A percentile compares a stretch with the other conserved stretches of the same genome.
Conservation (phyloP, 2,888 invertebrate genomes). For the Coenonympha glycerion region DNA sequence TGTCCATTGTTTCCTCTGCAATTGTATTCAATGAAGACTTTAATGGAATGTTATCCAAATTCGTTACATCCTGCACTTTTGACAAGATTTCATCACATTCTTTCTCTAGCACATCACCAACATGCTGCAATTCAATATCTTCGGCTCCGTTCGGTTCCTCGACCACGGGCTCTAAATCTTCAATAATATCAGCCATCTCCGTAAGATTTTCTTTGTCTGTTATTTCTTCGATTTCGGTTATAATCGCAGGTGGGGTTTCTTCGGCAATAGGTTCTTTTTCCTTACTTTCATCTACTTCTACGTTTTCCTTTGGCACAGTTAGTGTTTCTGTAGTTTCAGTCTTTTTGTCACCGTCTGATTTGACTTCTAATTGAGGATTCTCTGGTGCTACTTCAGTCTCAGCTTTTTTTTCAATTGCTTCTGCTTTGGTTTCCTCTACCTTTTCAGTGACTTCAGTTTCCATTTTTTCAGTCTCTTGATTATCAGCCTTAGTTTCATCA, state of each 20-base stretch:
- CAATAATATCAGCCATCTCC: conserved; percentile 50
- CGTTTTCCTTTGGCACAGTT: conserved; percentile 40
- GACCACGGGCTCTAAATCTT: conserved; percentile 53
- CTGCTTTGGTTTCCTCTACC: conserved; percentile 34
- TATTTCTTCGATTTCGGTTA: conserved; percentile 58
- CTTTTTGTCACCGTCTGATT: conserved; percentile 9
- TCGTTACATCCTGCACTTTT: conserved; percentile 67
- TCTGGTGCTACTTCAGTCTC: conserved; percentile 15
- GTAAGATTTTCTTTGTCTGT: conserved; percentile 45
- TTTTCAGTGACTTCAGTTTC: conserved; percentile 31
- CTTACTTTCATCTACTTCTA: conserved; percentile 30
- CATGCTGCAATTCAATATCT: conserved; percentile 61
- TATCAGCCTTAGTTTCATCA: conserved; percentile 42
- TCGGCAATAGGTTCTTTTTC: conserved; percentile 34
- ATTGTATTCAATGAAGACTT: conserved; percentile 59
- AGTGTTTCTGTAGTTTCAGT: conserved; percentile 20
- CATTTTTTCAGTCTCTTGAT: conserved; percentile 49
- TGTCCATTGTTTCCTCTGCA: conserved; percentile 59
- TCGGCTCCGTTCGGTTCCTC: conserved; percentile 51
- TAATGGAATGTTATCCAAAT: conserved; percentile 56
- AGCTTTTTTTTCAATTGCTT: conserved; percentile 6
- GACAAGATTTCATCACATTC: conserved; percentile 70
- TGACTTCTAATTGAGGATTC: conserved; percentile 10
- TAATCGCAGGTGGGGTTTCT: conserved; percentile 38
- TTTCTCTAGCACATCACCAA: conserved; percentile 62